These are phyloP conservation scores for Ectemnius continuus DNA, from an alignment of 2,888 invertebrate species.

Conservation along the genomic window DNA sequence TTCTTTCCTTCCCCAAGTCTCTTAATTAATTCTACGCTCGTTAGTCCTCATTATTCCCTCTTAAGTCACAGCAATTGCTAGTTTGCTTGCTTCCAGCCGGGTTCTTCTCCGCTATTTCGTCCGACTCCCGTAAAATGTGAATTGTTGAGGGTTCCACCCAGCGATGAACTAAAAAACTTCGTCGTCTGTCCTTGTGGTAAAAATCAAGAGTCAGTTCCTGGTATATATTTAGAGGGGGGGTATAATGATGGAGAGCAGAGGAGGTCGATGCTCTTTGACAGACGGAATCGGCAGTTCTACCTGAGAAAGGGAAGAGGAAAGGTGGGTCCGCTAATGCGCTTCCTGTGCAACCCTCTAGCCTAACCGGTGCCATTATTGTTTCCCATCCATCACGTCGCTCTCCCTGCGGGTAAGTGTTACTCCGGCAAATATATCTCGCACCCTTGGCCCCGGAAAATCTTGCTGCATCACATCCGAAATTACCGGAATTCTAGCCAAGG, in stretches of 20 bases:
- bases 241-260: slow-evolving; percentile 15
- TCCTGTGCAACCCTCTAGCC: slow-evolving; percentile 47
- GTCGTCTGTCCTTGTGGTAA: not conserved
- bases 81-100: not conserved
- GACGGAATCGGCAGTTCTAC: slow-evolving; percentile 38
- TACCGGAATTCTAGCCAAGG: slow-evolving; percentile 50
- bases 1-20: slow-evolving; percentile 14
- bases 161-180: not conserved
- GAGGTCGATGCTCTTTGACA: no score
- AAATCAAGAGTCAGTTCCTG: not conserved
- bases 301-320: slow-evolving; percentile 46
- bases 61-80: slow-evolving; percentile 14
- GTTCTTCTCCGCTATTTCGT: slow-evolving; percentile 16
- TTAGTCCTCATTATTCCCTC: slow-evolving; percentile 41
- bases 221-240: slow-evolving; percentile 10
- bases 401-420: slow-evolving; percentile 26
- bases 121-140: not conserved
- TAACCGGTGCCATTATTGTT: slow-evolving; percentile 61
- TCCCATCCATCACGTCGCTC: slow-evolving; percentile 61
- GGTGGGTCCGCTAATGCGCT: slow-evolving; percentile 56
- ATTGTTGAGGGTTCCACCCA: not conserved
- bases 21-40: slow-evolving; percentile 49
- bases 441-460: slow-evolving; percentile 50
- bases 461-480: slow-evolving; percentile 69
- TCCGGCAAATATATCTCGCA: slow-evolving; percentile 41